phyloP scores from a whole-genome alignment of 2,797 vertebrate genomes.

The Propithecus deckenii region DNA sequence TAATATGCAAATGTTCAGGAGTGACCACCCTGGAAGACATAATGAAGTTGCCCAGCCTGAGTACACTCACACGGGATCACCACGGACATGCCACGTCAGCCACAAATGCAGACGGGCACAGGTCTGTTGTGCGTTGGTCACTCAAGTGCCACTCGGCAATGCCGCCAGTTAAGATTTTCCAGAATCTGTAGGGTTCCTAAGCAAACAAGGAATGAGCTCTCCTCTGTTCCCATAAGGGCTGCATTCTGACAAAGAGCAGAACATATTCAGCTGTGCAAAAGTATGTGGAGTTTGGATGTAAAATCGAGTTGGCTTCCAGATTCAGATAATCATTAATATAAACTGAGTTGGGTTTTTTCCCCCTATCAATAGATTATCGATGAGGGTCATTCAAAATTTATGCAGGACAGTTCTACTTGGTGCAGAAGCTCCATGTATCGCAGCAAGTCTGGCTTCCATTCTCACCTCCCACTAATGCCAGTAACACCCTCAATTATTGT shows the following conservation, averaged over 20 bases:
- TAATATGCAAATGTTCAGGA: not conserved
- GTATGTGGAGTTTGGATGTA: not conserved
- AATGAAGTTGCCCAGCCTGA: too few relatives aligned
- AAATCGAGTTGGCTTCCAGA: not conserved
- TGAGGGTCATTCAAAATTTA: not conserved
- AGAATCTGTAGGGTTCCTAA: not conserved
- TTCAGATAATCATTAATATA: not conserved
- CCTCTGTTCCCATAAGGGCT: not conserved
- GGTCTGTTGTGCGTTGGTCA: not conserved
- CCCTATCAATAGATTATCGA: not conserved
- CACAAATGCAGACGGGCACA: rapidly evolving
- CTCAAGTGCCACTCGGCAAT: not conserved
- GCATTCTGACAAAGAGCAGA: rapidly evolving
- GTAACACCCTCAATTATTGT: not conserved
- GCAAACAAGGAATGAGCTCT: not conserved
- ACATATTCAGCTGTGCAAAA: rapidly evolving
- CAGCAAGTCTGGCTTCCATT: too few relatives aligned
- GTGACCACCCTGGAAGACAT: not conserved
- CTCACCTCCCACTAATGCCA: too few relatives aligned
- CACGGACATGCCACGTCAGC: rapidly evolving
- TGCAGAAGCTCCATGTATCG: rapidly evolving
- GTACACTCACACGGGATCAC: not conserved
- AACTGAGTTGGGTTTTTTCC: not conserved
- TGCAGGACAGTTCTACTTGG: not conserved
- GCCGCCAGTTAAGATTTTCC: not conserved